Evolutionary conservation across 2,113 vertebrate genomes (phyloP).

Genomic region (Mixornis gularis): DNA sequence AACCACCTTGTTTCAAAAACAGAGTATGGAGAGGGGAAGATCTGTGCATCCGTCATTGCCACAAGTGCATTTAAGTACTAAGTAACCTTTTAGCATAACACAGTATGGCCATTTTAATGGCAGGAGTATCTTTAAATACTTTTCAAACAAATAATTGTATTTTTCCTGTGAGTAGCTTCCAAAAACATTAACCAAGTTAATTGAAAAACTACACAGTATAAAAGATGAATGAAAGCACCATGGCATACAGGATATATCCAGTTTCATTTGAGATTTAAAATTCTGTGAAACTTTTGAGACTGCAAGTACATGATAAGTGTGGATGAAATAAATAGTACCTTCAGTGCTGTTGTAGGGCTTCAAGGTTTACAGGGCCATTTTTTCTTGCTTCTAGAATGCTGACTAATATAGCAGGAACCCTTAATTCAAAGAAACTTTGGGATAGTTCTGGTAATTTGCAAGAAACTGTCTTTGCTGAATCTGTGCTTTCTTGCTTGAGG

Average conservation of each 20-base stretch:
- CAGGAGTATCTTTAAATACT: neutral
- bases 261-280: neutral
- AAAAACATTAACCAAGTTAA: neutral
- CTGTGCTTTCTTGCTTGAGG: neutral
- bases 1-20: neutral
- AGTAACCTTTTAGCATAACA: neutral
- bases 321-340: neutral
- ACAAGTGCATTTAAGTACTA: neutral
- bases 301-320: neutral
- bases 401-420: neutral
- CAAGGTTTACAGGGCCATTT: neutral
- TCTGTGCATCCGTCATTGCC: neutral
- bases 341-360: neutral
- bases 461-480: neutral
- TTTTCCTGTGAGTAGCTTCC: neutral
- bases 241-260: neutral
- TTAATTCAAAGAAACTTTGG: neutral
- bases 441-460: neutral
- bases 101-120: neutral
- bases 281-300: neutral
- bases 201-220: neutral
- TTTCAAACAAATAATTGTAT: neutral
- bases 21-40: neutral
- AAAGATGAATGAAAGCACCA: neutral
- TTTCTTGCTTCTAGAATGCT: neutral